These are phyloP conservation scores for Myripristis murdjan DNA, from an alignment of 2,797 vertebrate species.

Conservation along the genomic window DNA sequence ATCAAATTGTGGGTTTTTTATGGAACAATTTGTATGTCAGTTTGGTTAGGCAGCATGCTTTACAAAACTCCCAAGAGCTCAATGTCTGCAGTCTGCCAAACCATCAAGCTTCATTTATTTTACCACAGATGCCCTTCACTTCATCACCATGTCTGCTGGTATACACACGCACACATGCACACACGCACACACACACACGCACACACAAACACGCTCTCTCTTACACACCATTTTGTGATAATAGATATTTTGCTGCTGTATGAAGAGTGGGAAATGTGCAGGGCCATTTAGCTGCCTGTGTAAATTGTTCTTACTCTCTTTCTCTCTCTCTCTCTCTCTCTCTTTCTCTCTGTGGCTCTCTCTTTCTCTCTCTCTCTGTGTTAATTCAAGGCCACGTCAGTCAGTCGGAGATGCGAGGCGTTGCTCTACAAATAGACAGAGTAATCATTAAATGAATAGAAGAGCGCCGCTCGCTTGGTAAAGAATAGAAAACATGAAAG, in stretches of 20 bases:
- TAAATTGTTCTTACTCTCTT: not conserved
- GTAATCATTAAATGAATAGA: constrained; percentile 67
- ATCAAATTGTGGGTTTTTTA: constrained; percentile 57
- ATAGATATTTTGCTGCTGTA: constrained; percentile 47
- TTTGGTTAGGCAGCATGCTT: constrained; percentile 46
- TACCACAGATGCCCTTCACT: constrained; percentile 67
- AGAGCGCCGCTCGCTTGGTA: constrained; percentile 31
- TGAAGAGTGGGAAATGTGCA: constrained; percentile 24
- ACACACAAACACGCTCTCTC: constrained; percentile 14
- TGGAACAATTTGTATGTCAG: constrained; percentile 66
- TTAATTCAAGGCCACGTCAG: constrained; percentile 77
- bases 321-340: not conserved
- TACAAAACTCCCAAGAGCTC: constrained; percentile 54
- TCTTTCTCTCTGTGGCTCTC: not conserved
- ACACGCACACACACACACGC: constrained; percentile 3
- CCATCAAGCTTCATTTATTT: constrained; percentile 56
- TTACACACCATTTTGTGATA: constrained; percentile 41
- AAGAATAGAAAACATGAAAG: constrained; percentile 68
- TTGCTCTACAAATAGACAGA: constrained; percentile 51
- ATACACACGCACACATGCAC: constrained; percentile 8
- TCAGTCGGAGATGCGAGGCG: constrained; percentile 55
- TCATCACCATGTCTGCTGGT: constrained; percentile 42
- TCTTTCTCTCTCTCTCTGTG: constrained; percentile 30
- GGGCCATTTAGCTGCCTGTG: constrained; percentile 37
- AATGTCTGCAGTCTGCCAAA: constrained; percentile 28